Evolutionary conservation across 2,113 vertebrate genomes (phyloP).

Genomic region (Nothocercus julius): DNA sequence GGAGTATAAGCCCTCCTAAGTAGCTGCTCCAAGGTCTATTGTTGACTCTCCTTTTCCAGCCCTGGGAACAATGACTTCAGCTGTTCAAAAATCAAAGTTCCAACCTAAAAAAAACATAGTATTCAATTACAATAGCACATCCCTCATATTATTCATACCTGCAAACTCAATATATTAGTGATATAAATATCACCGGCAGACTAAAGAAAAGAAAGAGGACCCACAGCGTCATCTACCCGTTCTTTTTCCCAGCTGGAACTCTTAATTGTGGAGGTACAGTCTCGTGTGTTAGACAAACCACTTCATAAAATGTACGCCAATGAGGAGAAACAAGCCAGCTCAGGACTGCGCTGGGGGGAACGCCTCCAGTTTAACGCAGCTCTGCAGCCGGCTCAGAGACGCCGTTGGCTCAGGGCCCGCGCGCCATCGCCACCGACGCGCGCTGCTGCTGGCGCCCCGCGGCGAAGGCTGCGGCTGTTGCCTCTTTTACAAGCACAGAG

Average conservation of each 20-base stretch:
- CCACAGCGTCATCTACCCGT: background rate
- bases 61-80: background rate
- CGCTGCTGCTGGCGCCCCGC: rapidly evolving
- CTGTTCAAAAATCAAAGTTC: background rate
- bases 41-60: background rate
- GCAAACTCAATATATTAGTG: background rate
- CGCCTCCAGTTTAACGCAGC: background rate
- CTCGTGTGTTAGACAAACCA: background rate
- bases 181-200: background rate
- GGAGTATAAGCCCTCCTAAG: background rate
- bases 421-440: background rate
- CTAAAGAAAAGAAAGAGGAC: background rate
- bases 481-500: background rate
- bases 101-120: background rate
- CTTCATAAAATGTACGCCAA: background rate
- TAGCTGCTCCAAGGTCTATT: background rate
- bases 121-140: background rate
- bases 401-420: background rate
- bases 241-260: background rate
- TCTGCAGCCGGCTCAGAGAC: background rate
- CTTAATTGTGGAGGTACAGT: background rate
- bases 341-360: background rate
- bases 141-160: background rate
- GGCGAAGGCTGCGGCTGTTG: rapidly evolving
- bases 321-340: background rate